Base-by-base conservation (phyloP, 2,797 vertebrate genomes). In the Cyclopterus lumpus region DNA sequence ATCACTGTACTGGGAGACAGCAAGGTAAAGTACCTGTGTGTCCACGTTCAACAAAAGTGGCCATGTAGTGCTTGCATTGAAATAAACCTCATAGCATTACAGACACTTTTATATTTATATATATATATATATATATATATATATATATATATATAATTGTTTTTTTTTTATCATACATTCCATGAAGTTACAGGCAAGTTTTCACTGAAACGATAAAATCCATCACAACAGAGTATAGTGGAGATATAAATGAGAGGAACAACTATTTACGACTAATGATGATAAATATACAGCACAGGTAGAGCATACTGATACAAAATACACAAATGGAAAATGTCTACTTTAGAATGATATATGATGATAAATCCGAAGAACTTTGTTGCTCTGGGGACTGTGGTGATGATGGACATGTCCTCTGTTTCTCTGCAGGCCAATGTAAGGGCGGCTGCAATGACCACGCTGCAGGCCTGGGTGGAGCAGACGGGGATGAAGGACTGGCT, bases 401-500 rank as follows among this genome's bases (percentile, higher is more conserved):
- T 55, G 28, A 54, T 64, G n/a, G 1, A 28, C 24, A 2, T 49
- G 11, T 76, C 7, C 40, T 34, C 2, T 73, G 12, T 75, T 53
- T 10, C 15, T 71, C 40, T 89, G 51, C 87, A 99, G 98, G 62
- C 84, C 55, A 98, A 97, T 0, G 94, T 99, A 71, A 95, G 98
- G 76, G 90, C 95, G 18, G 95, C 97, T 90, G 98, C 98, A 24
- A 60, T 99, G 85, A 86, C 94, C 0, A 98, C 98, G 1, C 95
- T 99, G 77, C 98, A 99, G 77, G 82, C 93, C 6, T 99, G 98
- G 98, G 96, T 97, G 71, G 98, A 99, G 77, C 98, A 99, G 85
- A 99, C 98, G 0, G 97, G 98, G n/a, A 97, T 99, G 96, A 99
- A 98, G 88, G 98, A 99, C 20, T 99, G 98, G 98, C 82, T 99